Evolutionary conservation across 2,113 vertebrate species (phyloP), one percentile per base, ranked within the genome.

Genomic region (Phyllostomus hastatus): DNA sequence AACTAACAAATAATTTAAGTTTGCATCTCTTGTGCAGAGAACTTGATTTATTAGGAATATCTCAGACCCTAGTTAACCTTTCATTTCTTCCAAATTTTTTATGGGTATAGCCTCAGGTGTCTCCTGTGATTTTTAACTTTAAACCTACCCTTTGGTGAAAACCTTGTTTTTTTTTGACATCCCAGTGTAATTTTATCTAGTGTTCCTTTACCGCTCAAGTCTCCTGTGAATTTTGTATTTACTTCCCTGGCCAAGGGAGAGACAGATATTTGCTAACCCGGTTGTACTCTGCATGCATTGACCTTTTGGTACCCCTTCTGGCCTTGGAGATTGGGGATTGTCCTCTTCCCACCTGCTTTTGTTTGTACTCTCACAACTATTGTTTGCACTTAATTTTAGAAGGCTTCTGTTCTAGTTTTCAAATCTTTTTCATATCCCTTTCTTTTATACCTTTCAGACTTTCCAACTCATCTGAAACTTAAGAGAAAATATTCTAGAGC

Each of bases 361-460:
- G n/a, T 96, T 97, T 97, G 79, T 87, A 14, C 46, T 96, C 57
- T 83, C 26, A 64, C 48, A 92, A 48, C 35, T n/a, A 86, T 75
- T 97, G 88, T 97, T 97, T 97, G 91, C 52, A 50, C 91, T 97
- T 94, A 89, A 97, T 97, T 96, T 97, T 87, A 91, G 95, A 96
- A 83, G 59, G 52, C 79, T 79, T 94, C 46, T 48, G 80, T 41
- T 95, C 9, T 64, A 50, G 24, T 64, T 92, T 73, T 57, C 4
- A 52, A 88, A 38, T 46, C 20, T 43, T 88, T 85, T 89, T 92
- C 59, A 66, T 90, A 16, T 10, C 24, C 83, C 7, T 70, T 91
- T 86, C 28, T 88, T 86, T 94, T 84, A 75, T 35, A 31, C 10
- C 0, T 81, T 72, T 90, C 48, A 35, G 57, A 46, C 9, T 89